A percentile compares a stretch with the other conserved stretches of the same genome.
These are phyloP conservation scores for Bubo blakistoni DNA, from an alignment of 2,113 vertebrate species.

Conservation along the genomic window DNA sequence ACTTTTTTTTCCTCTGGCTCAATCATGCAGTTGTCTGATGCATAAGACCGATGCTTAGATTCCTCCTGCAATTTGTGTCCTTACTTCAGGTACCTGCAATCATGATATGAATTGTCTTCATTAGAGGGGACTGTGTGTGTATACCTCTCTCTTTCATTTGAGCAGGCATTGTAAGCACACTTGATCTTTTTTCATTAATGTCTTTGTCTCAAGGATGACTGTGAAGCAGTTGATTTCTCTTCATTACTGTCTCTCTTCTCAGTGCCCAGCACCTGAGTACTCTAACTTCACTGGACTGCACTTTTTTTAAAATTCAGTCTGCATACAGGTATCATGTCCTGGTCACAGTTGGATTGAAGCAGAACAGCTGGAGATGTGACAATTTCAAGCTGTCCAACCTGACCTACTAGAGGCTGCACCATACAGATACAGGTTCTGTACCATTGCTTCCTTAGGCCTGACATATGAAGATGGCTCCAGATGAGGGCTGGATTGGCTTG, in stretches of 20 bases:
- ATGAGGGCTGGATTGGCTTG: neutral
- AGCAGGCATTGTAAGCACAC: neutral
- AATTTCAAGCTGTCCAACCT: neutral
- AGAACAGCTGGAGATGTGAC: neutral
- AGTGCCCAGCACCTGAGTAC: neutral
- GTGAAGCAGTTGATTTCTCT: neutral
- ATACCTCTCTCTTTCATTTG: neutral
- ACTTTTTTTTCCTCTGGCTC: neutral
- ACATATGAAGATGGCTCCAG: rapidly evolving
- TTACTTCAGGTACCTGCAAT: neutral
- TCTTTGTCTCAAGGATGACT: neutral
- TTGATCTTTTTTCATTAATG: neutral
- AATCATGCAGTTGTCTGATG: neutral
- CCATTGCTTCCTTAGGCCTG: neutral
- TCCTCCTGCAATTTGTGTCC: neutral
- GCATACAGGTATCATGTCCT: neutral
- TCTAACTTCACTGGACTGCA: neutral
- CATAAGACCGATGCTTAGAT: neutral
- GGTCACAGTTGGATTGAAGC: neutral
- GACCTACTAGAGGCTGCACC: neutral
- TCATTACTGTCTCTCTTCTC: neutral
- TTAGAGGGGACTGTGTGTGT: neutral
- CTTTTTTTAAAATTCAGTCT: neutral
- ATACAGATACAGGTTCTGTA: neutral
- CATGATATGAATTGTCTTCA: neutral